Evolutionary conservation across 2,797 vertebrate genomes (phyloP), one percentile per base, ranked within the genome.

Genomic region (Danio jaintianensis): DNA sequence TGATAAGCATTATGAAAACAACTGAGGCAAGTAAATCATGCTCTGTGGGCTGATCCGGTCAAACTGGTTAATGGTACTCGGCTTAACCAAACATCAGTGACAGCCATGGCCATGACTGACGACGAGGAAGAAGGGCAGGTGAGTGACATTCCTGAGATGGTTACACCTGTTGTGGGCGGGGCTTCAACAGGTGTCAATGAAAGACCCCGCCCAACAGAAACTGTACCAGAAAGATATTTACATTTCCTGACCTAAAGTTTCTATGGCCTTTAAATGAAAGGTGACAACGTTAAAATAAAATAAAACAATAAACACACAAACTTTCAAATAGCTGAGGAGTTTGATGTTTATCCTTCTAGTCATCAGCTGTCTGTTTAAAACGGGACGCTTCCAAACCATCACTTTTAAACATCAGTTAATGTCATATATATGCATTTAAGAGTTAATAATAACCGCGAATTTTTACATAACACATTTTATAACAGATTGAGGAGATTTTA

Each of bases 151-250:
- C 78, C 83, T 66, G 36, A 71, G 58, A 71, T 71, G 38, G 56
- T 36, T 67, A 40, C 74, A 68, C 73, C 48, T 83, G 71, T 77
- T 61, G 47, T 52, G 67, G 77, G 77, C 2, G 77, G 77, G 67
- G 67, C 77, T 43, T 79, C 47, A 53, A 79, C 18, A 63, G 79
- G 75, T 84, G 84, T 84, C 74, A 52, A 13, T 62, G 70, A 29
- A 81, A 81, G 81, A 52, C 72, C 75, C 66, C 78, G 11, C 85
- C 81, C 70, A 84, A 72, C 63, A 71, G 73, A 72, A 78, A 84
- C 67, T 3, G 36, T 50, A 55, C 53, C 38, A 18, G 45, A 42
- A 58, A 53, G 64, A 70, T 45, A 20, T 48, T 61, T 42, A 52
- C 64, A 50, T 40, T 20, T 68, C 16, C 42, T 5, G 1, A 47